These are phyloP conservation scores for Cataglyphis cursor DNA, from an alignment of 2,888 invertebrate genomes.

Conservation along the genomic window DNA sequence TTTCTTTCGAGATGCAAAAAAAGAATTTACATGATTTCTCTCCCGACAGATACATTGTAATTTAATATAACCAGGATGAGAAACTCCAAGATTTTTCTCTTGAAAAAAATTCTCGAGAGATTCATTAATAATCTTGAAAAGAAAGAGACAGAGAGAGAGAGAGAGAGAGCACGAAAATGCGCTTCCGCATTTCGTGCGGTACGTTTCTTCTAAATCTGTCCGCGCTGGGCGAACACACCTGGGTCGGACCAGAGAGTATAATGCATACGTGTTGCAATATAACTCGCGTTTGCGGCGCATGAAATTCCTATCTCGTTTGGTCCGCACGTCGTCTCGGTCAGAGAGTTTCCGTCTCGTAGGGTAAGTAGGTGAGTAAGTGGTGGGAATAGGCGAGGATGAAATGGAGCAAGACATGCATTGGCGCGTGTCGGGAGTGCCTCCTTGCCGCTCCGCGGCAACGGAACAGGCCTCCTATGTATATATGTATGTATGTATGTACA, in stretches of 20 bases:
- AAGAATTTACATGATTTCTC: not conserved
- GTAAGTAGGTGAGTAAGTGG: conserved; percentile 86
- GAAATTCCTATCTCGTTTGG: conserved; percentile 72
- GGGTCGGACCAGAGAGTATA: conserved; percentile 37
- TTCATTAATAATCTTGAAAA: not conserved
- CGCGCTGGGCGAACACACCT: conserved; percentile 24
- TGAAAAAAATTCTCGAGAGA: not conserved
- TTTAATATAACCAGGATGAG: not conserved
- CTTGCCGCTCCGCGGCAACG: conserved; percentile 60
- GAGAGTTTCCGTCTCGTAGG: conserved; percentile 83
- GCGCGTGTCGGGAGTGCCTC: conserved; percentile 86
- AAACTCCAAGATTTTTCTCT: not conserved
- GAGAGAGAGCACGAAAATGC: not conserved
- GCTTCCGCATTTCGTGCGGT: conserved; percentile 2
- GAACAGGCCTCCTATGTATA: conserved; percentile 31
- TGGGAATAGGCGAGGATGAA: conserved; percentile 84
- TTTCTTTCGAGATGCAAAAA: not conserved
- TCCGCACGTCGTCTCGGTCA: conserved; percentile 75
- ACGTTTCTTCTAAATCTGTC: conserved; percentile 12
- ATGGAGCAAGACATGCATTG: conserved; percentile 86
- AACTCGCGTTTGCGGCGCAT: conserved; percentile 67
- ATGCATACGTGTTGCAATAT: conserved; percentile 68
- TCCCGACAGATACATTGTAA: not conserved
- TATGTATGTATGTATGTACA: not conserved
- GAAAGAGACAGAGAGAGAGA: not conserved